Percentiles rank a stretch among this genome's conserved stretches.
Evolutionary conservation across 2,888 invertebrate species (phyloP).

Genomic region (Synergus umbraculus): DNA sequence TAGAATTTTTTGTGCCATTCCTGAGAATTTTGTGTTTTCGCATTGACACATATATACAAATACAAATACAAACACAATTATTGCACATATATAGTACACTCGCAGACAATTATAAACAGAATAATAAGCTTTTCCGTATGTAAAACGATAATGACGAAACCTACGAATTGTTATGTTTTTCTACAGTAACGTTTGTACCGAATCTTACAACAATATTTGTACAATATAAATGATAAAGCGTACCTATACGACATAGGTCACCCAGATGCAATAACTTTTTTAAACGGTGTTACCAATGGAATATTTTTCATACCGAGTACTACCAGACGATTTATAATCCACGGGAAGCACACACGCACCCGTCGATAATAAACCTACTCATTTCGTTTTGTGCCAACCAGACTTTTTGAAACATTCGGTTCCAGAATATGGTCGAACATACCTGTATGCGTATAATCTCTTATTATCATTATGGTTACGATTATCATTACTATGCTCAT

Average conservation of each 20-base stretch:
- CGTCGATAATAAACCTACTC: conserved; percentile 60
- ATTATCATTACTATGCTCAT: conserved; percentile 43
- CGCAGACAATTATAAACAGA: conserved; percentile 53
- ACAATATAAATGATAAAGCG: conserved; percentile 73
- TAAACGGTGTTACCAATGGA: conserved; percentile 68
- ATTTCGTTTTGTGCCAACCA: conserved; percentile 75
- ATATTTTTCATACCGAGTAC: conserved; percentile 69
- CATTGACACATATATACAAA: background rate
- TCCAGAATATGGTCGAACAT: conserved; percentile 48
- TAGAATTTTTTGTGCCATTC: background rate
- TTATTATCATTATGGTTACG: conserved; percentile 48
- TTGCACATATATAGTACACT: conserved; percentile 28
- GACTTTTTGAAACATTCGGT: conserved; percentile 67
- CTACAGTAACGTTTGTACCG: conserved; percentile 77
- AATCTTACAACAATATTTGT: conserved; percentile 76
- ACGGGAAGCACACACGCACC: conserved; percentile 57
- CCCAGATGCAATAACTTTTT: conserved; percentile 77
- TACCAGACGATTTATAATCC: conserved; percentile 51
- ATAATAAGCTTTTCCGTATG: conserved; percentile 71
- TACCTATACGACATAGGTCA: conserved; percentile 74
- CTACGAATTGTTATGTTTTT: conserved; percentile 75
- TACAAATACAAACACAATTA: conserved; percentile 12
- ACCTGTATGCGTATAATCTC: conserved; percentile 25
- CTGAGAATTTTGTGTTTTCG: conserved; percentile 12
- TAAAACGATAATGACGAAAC: conserved; percentile 57